These are phyloP conservation scores for Suricata suricatta DNA, from an alignment of 2,113 vertebrate species.

Conservation along the genomic window DNA sequence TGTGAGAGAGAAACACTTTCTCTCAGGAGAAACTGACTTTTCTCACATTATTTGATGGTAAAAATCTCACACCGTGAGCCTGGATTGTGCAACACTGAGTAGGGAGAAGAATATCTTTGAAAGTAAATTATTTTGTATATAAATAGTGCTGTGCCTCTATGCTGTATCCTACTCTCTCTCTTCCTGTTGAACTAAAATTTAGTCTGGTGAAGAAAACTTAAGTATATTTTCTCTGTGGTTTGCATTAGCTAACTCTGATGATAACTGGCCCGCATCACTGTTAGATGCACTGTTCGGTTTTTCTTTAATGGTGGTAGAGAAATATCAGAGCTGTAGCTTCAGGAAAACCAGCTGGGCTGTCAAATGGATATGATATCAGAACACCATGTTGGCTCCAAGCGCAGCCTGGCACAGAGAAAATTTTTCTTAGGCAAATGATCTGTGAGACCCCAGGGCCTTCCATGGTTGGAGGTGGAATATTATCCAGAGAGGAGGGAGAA, in stretches of 20 bases:
- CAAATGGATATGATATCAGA: not conserved
- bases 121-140: not conserved
- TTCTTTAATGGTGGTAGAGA: not conserved
- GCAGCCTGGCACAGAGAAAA: constrained; percentile 66
- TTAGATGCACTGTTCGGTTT: not conserved
- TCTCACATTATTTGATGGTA: not conserved
- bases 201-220: not conserved
- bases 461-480: not conserved
- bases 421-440: constrained; percentile 13
- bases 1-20: not conserved
- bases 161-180: not conserved
- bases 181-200: constrained; percentile 2
- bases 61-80: not conserved
- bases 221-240: not conserved
- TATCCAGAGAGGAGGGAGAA: not conserved
- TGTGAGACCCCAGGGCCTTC: not conserved
- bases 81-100: not conserved
- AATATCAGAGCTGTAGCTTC: not conserved
- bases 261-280: not conserved
- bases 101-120: not conserved
- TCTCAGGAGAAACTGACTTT: not conserved
- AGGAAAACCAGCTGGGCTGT: not conserved
- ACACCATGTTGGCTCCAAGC: not conserved
- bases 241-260: not conserved
- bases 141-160: not conserved